Evolutionary conservation across 2,113 vertebrate species (phyloP).

Genomic region (Ophthalmolycus amberensis): DNA sequence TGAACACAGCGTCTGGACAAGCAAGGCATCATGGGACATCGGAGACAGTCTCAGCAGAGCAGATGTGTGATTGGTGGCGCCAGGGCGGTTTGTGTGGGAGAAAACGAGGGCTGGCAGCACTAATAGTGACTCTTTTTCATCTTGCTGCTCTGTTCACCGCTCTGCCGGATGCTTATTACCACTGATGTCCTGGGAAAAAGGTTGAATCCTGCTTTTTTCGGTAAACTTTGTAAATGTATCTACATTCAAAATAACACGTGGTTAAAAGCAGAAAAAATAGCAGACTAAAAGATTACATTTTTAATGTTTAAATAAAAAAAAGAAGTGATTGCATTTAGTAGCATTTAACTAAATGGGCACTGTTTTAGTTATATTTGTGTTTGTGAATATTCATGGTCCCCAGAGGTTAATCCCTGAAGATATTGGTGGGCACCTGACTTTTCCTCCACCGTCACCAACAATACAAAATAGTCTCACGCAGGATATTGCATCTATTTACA

Average conservation of each 20-base stretch:
- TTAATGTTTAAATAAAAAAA: not conserved
- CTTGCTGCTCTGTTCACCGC: constrained; percentile 19
- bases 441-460: not conserved
- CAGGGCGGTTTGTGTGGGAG: constrained; percentile 28
- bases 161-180: constrained; percentile 29
- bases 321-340: not conserved
- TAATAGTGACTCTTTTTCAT: constrained; percentile 54
- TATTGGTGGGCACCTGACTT: no score
- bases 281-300: no score
- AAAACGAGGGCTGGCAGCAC: constrained; percentile 55
- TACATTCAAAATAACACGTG: not conserved
- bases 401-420: no score
- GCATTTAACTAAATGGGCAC: not conserved
- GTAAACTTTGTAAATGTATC: not conserved
- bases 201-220: not conserved
- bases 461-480: not conserved
- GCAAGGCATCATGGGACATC: constrained; percentile 34
- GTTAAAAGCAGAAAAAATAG: not conserved
- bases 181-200: constrained; percentile 12
- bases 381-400: not conserved
- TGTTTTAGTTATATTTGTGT: not conserved
- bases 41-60: constrained; percentile 18
- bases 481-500: not conserved
- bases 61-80: constrained; percentile 42
- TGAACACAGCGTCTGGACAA: constrained; percentile 30